These are phyloP conservation scores for Periphyllus acericola DNA, from an alignment of 2,888 invertebrate genomes.

Conservation along the genomic window DNA sequence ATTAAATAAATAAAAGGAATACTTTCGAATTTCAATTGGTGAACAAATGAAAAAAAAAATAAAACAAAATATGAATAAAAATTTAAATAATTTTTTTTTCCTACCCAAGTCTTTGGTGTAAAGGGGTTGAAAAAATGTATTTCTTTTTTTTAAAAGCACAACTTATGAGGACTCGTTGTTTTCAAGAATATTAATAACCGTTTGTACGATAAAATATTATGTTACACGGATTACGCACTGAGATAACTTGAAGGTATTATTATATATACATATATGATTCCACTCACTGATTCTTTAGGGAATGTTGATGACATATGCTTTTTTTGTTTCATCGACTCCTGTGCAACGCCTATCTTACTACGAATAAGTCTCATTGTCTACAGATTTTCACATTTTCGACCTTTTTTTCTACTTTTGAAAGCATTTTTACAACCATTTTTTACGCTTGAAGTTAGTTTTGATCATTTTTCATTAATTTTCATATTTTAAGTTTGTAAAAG, in stretches of 20 bases:
- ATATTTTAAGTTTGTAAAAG: too few species aligned
- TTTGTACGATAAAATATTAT: not conserved
- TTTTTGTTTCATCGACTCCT: not conserved
- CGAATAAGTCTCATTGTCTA: too few species aligned
- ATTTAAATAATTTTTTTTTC: slow-evolving; percentile 1
- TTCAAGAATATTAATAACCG: not conserved
- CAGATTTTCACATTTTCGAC: not conserved
- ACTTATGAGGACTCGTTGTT: not conserved
- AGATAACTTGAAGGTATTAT: not conserved
- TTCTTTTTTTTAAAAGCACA: not conserved
- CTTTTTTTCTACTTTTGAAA: not conserved
- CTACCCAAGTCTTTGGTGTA: not conserved
- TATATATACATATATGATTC: too few species aligned
- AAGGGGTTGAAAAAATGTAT: not conserved
- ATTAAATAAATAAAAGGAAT: slow-evolving; percentile 34
- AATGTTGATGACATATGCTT: not conserved
- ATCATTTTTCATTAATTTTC: too few species aligned
- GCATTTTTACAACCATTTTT: too few species aligned
- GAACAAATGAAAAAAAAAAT: not conserved
- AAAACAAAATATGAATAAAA: slow-evolving; percentile 8
- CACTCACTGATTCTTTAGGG: too few species aligned
- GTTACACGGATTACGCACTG: not conserved
- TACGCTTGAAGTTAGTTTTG: too few species aligned
- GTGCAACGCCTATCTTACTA: not conserved
- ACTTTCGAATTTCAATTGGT: slow-evolving; percentile 7